Percentiles rank a stretch among this genome's conserved stretches.
Evolutionary conservation across 1,140 invertebrate genomes (phyloP).

Genomic region (Nasonia giraulti): DNA sequence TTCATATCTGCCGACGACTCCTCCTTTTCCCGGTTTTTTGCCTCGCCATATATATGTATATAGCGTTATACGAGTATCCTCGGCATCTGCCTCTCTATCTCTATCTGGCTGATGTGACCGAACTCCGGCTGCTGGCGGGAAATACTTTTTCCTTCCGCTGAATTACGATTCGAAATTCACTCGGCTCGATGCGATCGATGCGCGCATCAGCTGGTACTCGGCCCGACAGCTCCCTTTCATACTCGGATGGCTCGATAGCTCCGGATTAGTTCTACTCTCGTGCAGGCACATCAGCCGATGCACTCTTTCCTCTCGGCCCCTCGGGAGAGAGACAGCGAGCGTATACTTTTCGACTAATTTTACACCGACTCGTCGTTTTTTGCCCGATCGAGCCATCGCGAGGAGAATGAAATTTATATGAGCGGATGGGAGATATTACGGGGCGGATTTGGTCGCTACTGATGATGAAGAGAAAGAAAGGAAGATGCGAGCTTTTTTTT

Average conservation of each 20-base stretch:
- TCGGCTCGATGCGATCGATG: slow-evolving; percentile 20
- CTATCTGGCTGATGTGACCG: background rate
- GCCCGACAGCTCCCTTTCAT: background rate
- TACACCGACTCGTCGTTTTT: background rate
- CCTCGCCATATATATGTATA: background rate
- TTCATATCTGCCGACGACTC: background rate
- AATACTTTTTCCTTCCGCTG: background rate
- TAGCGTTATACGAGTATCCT: background rate
- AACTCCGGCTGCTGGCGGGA: background rate
- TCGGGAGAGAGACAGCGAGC: background rate
- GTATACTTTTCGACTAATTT: slow-evolving; percentile 8
- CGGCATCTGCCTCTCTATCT: background rate
- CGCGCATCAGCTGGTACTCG: too few species aligned
- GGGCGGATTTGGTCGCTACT: background rate
- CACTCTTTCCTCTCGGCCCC: background rate
- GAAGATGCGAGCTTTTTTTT: background rate
- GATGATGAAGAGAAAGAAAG: background rate
- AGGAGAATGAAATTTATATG: background rate
- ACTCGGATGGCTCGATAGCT: background rate
- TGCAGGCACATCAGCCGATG: background rate
- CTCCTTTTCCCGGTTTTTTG: background rate
- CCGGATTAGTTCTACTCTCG: background rate
- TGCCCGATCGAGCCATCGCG: background rate
- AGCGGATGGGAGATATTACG: background rate
- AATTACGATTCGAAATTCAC: slow-evolving; percentile 38